A percentile compares a stretch with the other conserved stretches of the same genome.
Evolutionary conservation across 2,797 vertebrate genomes (phyloP).

Genomic region (Gadopsis marmoratus): DNA sequence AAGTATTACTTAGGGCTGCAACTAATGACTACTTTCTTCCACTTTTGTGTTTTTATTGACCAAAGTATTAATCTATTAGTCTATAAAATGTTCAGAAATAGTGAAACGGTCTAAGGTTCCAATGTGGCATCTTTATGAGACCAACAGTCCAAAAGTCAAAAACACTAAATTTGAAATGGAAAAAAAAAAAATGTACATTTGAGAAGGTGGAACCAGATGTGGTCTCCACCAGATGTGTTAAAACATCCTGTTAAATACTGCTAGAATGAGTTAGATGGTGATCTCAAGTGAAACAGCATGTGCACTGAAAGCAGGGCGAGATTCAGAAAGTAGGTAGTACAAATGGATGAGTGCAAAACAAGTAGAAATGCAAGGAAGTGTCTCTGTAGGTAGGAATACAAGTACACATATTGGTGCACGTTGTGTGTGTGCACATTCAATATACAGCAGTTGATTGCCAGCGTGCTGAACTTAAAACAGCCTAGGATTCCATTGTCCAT

Average conservation of each 20-base stretch:
- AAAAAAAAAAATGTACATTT: no score
- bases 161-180: no score
- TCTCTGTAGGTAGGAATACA: neutral
- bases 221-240: neutral
- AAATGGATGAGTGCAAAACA: slow-evolving; percentile 40
- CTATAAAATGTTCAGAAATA: neutral
- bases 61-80: neutral
- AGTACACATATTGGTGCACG: neutral
- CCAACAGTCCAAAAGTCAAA: no score
- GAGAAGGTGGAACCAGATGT: no score
- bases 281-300: slow-evolving; percentile 15
- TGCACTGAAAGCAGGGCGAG: slow-evolving; percentile 33
- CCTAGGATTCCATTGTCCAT: no score
- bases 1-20: neutral
- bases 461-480: slow-evolving; percentile 19
- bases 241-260: slow-evolving; percentile 14
- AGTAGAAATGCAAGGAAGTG: slow-evolving; percentile 19
- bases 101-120: no score
- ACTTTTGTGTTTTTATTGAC: neutral
- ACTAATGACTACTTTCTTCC: neutral
- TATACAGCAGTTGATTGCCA: neutral
- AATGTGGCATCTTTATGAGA: no score
- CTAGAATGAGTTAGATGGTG: slow-evolving; percentile 30
- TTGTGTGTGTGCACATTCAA: neutral
- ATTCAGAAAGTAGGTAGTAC: slow-evolving; percentile 20